Percentiles rank a stretch among this genome's conserved stretches.
Evolutionary conservation across 2,113 vertebrate genomes (phyloP).

Genomic region (Nothoprocta pentlandii): DNA sequence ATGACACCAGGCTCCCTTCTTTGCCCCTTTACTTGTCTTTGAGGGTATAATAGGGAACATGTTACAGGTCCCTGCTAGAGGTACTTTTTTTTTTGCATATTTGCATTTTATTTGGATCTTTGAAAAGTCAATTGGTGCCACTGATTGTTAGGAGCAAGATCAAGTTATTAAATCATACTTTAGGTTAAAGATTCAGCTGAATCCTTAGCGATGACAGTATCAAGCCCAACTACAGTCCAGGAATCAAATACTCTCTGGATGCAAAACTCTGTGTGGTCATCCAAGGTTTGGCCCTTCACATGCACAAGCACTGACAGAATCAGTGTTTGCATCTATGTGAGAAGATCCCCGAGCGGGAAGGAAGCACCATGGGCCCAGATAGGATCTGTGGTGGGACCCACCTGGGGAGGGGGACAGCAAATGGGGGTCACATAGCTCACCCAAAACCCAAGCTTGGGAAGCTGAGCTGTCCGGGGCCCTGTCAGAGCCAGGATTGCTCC

Average conservation of each 20-base stretch:
- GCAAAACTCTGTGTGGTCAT: fast-evolving
- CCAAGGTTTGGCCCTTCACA: neutral
- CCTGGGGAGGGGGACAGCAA: neutral
- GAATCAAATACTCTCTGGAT: neutral
- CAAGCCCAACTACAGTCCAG: neutral
- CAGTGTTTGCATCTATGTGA: neutral
- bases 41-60: neutral
- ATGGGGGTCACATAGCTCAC: neutral
- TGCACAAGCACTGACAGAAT: neutral
- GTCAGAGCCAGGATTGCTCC: neutral
- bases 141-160: neutral
- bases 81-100: neutral
- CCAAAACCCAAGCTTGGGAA: neutral
- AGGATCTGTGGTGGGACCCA: neutral
- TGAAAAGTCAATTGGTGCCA: neutral
- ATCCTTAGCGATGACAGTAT: neutral
- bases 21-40: neutral
- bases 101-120: neutral
- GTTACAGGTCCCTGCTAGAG: too few relatives aligned
- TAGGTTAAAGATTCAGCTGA: neutral
- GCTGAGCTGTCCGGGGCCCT: neutral
- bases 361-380: fast-evolving
- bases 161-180: neutral
- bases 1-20: neutral
- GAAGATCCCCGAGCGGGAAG: neutral